Percentiles rank a stretch among this genome's conserved stretches.
Conservation (phyloP, 2,113 vertebrate species). For the Scomber colias region DNA sequence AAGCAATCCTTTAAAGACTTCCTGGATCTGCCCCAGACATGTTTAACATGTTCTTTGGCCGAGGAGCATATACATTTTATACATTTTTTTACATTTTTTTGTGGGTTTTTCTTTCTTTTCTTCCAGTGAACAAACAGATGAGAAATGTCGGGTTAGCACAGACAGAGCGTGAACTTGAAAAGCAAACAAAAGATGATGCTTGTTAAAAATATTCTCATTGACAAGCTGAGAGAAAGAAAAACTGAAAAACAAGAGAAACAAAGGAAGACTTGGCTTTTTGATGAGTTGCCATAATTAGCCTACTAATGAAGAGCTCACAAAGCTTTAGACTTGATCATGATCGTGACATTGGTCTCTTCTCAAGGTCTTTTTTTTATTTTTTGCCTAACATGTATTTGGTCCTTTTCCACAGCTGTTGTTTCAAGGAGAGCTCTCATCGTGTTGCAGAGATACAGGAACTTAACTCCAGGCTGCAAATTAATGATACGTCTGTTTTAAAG, state of each 20-base stretch:
- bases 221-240: not conserved
- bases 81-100: too few relatives aligned
- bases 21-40: too few relatives aligned
- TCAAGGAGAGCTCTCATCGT: constrained; percentile 22
- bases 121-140: too few relatives aligned
- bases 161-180: not conserved
- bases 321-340: not conserved
- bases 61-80: too few relatives aligned
- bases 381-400: constrained; percentile 18
- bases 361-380: constrained; percentile 32
- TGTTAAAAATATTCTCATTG: not conserved
- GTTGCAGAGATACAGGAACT: constrained; percentile 13
- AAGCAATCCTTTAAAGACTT: too few relatives aligned
- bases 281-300: constrained; percentile 30
- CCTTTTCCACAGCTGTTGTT: constrained; percentile 27
- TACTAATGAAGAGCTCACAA: not conserved
- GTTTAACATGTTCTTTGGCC: too few relatives aligned
- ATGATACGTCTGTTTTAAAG: constrained; percentile 57
- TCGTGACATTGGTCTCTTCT: constrained; percentile 47
- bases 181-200: not conserved
- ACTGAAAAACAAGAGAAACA: not conserved
- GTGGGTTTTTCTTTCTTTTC: too few relatives aligned
- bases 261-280: constrained; percentile 11
- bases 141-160: too few relatives aligned
- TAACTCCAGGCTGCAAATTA: constrained; percentile 67